Percentiles rank a stretch among this genome's conserved stretches.
Conservation (phyloP, 2,888 invertebrate species). For the Emmelina monodactyla region DNA sequence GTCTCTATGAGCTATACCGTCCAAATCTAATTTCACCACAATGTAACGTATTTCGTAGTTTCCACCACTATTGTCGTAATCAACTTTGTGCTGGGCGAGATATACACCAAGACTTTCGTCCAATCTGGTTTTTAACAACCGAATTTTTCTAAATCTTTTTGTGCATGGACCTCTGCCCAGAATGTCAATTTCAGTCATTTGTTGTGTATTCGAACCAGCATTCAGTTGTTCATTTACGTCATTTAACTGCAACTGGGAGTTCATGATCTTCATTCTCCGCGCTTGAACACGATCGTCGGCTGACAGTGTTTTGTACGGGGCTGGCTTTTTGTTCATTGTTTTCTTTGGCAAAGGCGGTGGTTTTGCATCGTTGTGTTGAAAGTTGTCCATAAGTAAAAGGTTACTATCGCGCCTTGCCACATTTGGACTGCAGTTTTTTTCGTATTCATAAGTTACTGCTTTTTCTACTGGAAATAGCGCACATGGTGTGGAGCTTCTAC, state of each 20-base stretch:
- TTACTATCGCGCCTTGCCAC: conserved; percentile 24
- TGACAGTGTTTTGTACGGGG: conserved; percentile 55
- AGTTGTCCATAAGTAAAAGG: conserved; percentile 21
- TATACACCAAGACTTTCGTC: conserved; percentile 77
- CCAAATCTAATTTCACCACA: conserved; percentile 69
- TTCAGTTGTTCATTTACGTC: conserved; percentile 40
- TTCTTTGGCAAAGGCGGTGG: conserved; percentile 58
- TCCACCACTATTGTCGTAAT: conserved; percentile 53
- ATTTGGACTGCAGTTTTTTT: conserved; percentile 32
- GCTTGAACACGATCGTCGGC: conserved; percentile 58
- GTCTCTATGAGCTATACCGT: conserved; percentile 77
- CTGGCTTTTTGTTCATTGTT: conserved; percentile 44
- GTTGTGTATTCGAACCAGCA: conserved; percentile 27
- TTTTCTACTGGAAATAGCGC: conserved; percentile 52
- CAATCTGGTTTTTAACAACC: conserved; percentile 70
- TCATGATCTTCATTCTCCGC: conserved; percentile 56
- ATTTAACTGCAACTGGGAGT: conserved; percentile 44
- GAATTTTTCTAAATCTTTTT: conserved; percentile 70
- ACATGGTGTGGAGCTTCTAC: conserved; percentile 57
- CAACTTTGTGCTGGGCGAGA: conserved; percentile 71
- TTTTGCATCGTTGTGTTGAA: conserved; percentile 43
- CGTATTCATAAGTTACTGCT: conserved; percentile 35
- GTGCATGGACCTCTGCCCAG: conserved; percentile 67
- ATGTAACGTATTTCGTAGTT: conserved; percentile 70
- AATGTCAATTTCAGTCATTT: conserved; percentile 38